phyloP scores from a whole-genome alignment of 53 echinoderm and acorn worm genomes.

The Temnopleurus reevesii region DNA sequence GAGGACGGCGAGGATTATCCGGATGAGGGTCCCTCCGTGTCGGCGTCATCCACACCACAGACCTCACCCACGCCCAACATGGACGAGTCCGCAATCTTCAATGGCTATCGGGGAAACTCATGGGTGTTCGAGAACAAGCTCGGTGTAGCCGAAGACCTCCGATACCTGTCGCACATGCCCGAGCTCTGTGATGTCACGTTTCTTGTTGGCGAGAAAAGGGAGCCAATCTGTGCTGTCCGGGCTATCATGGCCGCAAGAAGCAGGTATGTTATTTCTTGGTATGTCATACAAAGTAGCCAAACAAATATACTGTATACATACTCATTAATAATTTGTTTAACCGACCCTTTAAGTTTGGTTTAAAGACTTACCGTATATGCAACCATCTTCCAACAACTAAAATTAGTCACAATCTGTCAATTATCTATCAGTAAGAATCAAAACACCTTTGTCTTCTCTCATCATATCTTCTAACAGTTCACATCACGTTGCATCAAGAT shows the following conservation, averaged over 20 bases:
- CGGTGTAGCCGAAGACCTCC: slow-evolving; percentile 92
- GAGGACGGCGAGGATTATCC: not conserved
- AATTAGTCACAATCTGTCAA: no score
- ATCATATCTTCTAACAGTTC: no score
- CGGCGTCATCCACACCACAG: not conserved
- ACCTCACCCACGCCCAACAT: not conserved
- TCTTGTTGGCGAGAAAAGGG: slow-evolving; percentile 84
- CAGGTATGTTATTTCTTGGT: slow-evolving; percentile 72
- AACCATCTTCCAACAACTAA: no score
- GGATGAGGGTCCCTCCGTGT: not conserved
- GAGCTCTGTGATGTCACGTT: slow-evolving; percentile 98
- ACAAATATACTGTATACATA: no score
- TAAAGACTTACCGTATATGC: no score
- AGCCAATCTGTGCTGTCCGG: slow-evolving; percentile 88
- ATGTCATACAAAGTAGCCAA: no score
- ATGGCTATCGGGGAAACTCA: slow-evolving; percentile 67
- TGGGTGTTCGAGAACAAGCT: slow-evolving; percentile 90
- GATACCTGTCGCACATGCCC: slow-evolving; percentile 93
- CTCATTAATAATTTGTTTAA: no score
- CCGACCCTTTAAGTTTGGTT: no score
- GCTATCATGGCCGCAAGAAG: slow-evolving; percentile 96
- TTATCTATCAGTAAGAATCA: no score
- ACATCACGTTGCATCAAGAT: no score
- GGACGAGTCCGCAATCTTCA: slow-evolving; percentile 31
- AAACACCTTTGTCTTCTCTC: no score